Base-by-base conservation (phyloP, 2,797 vertebrate species). In the Dallia pectoralis region DNA sequence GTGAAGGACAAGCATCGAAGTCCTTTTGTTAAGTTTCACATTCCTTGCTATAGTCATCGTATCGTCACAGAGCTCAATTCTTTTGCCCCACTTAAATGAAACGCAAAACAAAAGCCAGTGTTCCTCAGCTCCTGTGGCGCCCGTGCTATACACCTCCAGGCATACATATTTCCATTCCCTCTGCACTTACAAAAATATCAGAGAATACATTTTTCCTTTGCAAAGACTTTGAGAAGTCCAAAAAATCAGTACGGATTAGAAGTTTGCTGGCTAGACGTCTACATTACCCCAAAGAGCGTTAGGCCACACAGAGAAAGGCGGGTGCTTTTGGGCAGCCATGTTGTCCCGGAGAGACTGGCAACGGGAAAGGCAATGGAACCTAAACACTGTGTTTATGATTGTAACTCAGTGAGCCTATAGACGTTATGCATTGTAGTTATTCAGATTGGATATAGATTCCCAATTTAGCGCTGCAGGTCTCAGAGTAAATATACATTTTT, bases 371-470 rank as follows among this genome's bases (percentile, higher is more conserved):
- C 51, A 16, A 53, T 5, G 40, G 9, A 11, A 14, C 40, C 11
- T 14, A 6, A 9, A 44, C 40, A 44, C 40, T 44, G 40, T 53
- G 16, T n/a, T 53, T 3, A 53, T 22, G 16, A n/a, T 53, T 18
- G 19, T 22, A 79, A 77, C 79, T 72, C 76, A 85, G 87, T 88
- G 84, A 84, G 71, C 70, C 76, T 72, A 75, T 67, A 71, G 81
- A 81, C 82, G 73, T 77, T 78, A 79, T 73, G 81, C 71, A 88
- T 85, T 80, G n/a, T n/a, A n/a, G n/a, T n/a, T 82, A 86, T 87
- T 84, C 82, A 67, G 70, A 84, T 85, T 81, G 70, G 79, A 86
- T 82, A 78, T 82, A 78, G 82, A 83, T 84, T 86, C 14, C 14
- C 1, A 12, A 40, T 9, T 40, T 7, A 7, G 36, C 36, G 9